phyloP scores from a whole-genome alignment of 2,797 vertebrate species.

The Sphaeramia orbicularis region DNA sequence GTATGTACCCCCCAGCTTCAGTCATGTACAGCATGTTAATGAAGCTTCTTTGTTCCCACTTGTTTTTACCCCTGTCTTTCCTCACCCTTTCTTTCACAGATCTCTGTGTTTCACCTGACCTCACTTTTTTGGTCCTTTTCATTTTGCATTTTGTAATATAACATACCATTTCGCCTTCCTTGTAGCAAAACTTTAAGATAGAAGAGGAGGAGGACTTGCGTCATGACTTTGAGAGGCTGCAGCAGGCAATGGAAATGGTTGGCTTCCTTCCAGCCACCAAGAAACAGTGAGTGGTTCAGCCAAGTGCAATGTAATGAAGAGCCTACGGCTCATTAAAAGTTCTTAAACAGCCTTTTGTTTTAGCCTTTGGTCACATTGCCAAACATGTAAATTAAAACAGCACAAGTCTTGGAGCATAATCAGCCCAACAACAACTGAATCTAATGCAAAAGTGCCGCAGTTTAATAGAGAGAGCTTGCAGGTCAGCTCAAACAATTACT shows the following conservation, averaged over 20 bases:
- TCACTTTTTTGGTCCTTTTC: conserved; percentile 8
- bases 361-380: conserved; percentile 12
- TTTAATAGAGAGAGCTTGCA: conserved; percentile 24
- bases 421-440: conserved; percentile 14
- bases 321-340: too few relatives aligned
- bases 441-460: conserved; percentile 15
- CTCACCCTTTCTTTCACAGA: conserved; percentile 14
- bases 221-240: conserved; percentile 97
- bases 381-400: conserved; percentile 26
- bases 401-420: conserved; percentile 5
- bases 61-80: conserved; percentile 19
- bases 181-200: conserved; percentile 96
- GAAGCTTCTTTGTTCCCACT: conserved; percentile 53
- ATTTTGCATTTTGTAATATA: background rate
- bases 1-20: conserved; percentile 32
- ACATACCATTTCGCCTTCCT: conserved; percentile 2
- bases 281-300: conserved; percentile 89
- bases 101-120: conserved; percentile 8
- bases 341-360: conserved; percentile 7
- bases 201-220: conserved; percentile 96
- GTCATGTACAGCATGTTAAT: conserved; percentile 72
- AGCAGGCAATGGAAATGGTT: conserved; percentile 99
- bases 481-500: conserved; percentile 18
- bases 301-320: conserved; percentile 4
- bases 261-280: conserved; percentile 96